phyloP scores from a whole-genome alignment of 2,797 vertebrate species.

The Gallinago stenura region DNA sequence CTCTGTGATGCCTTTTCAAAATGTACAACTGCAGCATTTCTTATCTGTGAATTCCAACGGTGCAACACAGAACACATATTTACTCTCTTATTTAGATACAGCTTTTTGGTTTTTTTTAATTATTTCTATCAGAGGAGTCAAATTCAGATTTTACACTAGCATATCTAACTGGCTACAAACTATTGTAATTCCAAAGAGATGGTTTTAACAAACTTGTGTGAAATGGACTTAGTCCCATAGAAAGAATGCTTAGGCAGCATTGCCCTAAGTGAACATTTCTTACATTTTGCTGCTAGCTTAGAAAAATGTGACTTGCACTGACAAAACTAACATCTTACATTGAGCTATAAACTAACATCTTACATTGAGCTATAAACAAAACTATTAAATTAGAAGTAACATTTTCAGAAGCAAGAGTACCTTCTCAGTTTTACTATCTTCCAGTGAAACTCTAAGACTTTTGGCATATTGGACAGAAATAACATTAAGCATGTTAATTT shows the following conservation, averaged over 20 bases:
- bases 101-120: not conserved
- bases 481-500: not conserved
- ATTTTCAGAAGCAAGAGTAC: not conserved
- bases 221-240: not conserved
- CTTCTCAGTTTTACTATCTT: not conserved
- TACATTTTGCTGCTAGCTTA: not conserved
- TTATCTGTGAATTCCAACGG: not conserved
- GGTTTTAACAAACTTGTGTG: not conserved
- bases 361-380: not conserved
- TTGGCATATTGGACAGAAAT: not conserved
- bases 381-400: not conserved
- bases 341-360: not conserved
- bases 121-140: not conserved
- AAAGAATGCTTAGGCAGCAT: not conserved
- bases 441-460: not conserved
- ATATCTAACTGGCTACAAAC: not conserved
- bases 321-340: not conserved
- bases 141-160: not conserved
- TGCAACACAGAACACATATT: not conserved
- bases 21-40: not conserved
- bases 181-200: not conserved
- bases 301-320: not conserved
- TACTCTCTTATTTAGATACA: not conserved
- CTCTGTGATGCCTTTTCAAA: not conserved
- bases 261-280: not conserved